phyloP scores from a whole-genome alignment of 2,888 invertebrate species.

The Morinoia aosen region DNA sequence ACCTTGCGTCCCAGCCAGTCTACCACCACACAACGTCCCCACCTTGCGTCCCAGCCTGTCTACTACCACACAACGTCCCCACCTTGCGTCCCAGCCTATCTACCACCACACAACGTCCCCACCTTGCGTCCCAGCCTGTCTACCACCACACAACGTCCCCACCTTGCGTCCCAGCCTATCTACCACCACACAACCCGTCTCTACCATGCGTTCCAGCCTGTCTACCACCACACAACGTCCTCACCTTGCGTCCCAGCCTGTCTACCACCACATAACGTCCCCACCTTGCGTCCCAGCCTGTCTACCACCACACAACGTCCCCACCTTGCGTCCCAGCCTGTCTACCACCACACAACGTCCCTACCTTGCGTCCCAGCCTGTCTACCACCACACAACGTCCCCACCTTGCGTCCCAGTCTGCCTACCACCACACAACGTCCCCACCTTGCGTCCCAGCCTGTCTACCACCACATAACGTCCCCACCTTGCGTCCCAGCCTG shows the following conservation, averaged over 20 bases:
- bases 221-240: background rate
- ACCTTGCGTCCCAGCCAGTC: conserved; percentile 60
- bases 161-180: conserved; percentile 60
- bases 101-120: conserved; percentile 56
- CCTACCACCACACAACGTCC: conserved; percentile 59
- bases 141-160: background rate
- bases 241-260: conserved; percentile 57
- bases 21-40: conserved; percentile 56
- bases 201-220: background rate
- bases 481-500: conserved; percentile 57
- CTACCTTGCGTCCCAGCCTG: background rate
- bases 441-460: background rate
- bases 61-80: background rate
- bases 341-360: conserved; percentile 60
- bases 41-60: background rate
- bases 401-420: conserved; percentile 58
- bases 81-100: conserved; percentile 60
- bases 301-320: background rate
- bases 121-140: background rate
- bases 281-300: background rate
- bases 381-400: background rate
- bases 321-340: conserved; percentile 57
- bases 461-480: background rate
- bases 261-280: conserved; percentile 57
- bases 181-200: conserved; percentile 56